A percentile compares a stretch with the other conserved stretches of the same genome.
These are phyloP conservation scores for Drosophila neonasuta DNA, from an alignment of 2,888 invertebrate species.

Conservation along the genomic window DNA sequence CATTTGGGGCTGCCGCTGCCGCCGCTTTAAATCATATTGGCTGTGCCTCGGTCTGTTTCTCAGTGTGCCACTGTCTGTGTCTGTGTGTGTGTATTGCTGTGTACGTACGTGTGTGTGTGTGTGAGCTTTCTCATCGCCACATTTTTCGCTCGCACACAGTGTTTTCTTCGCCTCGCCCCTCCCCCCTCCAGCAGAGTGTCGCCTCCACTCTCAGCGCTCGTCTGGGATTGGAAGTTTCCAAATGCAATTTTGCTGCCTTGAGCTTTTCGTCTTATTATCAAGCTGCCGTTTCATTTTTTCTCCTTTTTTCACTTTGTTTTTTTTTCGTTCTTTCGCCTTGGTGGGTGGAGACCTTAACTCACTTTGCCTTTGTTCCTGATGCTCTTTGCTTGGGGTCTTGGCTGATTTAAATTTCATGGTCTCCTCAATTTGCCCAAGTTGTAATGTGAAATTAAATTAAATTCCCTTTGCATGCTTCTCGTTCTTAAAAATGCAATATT, in stretches of 20 bases:
- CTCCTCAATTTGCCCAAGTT: constrained; percentile 68
- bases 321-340: constrained; percentile 17
- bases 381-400: constrained; percentile 29
- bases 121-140: constrained; percentile 61
- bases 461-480: constrained; percentile 49
- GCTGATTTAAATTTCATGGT: constrained; percentile 76
- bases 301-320: constrained; percentile 17
- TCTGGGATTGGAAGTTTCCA: constrained; percentile 81
- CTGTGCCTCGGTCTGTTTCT: constrained; percentile 55
- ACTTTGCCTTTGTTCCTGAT: constrained; percentile 14
- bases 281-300: constrained; percentile 44
- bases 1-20: constrained; percentile 62
- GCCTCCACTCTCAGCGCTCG: constrained; percentile 54
- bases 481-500: constrained; percentile 21
- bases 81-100: constrained; percentile 16
- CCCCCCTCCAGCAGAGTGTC: constrained; percentile 2
- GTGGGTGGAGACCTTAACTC: constrained; percentile 52
- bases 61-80: constrained; percentile 19
- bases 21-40: constrained; percentile 78
- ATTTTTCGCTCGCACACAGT: constrained; percentile 64
- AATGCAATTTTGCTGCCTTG: constrained; percentile 77
- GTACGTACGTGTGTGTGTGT: constrained; percentile 18
- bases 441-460: constrained; percentile 71
- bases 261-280: constrained; percentile 70
- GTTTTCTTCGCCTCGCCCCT: constrained; percentile 45